Percentiles rank a stretch among this genome's conserved stretches.
These are phyloP conservation scores for Tenebrio molitor DNA, from an alignment of 1,140 invertebrate genomes.

Conservation along the genomic window DNA sequence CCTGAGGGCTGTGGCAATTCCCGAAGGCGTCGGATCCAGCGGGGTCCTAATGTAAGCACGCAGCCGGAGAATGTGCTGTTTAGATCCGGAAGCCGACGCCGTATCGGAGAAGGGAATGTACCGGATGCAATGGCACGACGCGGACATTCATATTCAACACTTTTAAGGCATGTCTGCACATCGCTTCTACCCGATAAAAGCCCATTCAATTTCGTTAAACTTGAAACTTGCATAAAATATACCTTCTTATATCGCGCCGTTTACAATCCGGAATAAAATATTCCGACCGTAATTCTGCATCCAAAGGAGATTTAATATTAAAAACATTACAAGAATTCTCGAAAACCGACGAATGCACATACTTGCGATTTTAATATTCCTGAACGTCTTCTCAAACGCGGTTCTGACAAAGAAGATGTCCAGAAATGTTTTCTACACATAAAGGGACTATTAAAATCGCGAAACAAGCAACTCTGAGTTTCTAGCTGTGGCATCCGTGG, in stretches of 20 bases:
- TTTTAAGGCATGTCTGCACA: constrained; percentile 34
- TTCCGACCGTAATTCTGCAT: constrained; percentile 35
- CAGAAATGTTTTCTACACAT: no score
- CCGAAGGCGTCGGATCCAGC: constrained; percentile 3
- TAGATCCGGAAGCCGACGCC: constrained; percentile 27
- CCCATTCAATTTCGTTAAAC: constrained; percentile 36
- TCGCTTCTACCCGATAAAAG: constrained; percentile 35
- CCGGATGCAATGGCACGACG: constrained; percentile 37
- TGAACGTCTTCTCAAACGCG: no score
- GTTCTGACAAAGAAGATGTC: no score
- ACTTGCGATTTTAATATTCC: no score
- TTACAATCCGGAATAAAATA: constrained; percentile 24
- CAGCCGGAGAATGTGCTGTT: constrained; percentile 24
- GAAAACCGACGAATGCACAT: no score
- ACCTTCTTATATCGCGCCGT: constrained; percentile 14
- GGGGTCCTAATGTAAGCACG: constrained; percentile 33
- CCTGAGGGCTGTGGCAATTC: constrained; percentile 7
- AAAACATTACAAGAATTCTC: no score
- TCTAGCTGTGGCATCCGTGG: no score
- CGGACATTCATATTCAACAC: constrained; percentile 40
- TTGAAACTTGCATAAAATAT: constrained; percentile 30
- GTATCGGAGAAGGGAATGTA: constrained; percentile 24
- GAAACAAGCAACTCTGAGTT: no score
- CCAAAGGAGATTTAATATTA: neutral
- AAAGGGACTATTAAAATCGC: no score